phyloP scores from a whole-genome alignment of 2,797 vertebrate genomes.

The Ara ararauna region DNA sequence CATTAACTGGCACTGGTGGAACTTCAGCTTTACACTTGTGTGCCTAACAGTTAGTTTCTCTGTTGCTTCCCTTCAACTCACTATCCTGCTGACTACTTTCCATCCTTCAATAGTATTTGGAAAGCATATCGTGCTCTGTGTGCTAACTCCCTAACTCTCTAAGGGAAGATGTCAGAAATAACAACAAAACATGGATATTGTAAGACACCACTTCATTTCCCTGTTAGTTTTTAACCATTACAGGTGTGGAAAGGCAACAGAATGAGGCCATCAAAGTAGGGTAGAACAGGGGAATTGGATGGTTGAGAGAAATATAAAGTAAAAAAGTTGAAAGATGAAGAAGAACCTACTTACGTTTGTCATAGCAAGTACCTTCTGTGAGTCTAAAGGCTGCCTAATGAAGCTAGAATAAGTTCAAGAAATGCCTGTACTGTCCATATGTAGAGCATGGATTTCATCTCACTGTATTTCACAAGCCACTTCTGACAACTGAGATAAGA shows the following conservation, averaged over 20 bases:
- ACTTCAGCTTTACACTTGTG: not conserved
- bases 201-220: not conserved
- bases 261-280: not conserved
- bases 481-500: conserved; percentile 70
- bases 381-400: not conserved
- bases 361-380: not conserved
- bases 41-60: not conserved
- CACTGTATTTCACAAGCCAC: conserved; percentile 44
- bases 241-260: not conserved
- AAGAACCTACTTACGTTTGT: not conserved
- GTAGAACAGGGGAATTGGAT: not conserved
- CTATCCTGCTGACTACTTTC: not conserved
- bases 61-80: not conserved
- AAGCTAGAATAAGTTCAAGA: conserved; percentile 23
- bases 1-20: not conserved
- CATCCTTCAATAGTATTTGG: not conserved
- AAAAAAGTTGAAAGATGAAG: not conserved
- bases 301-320: not conserved
- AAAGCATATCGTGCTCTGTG: not conserved
- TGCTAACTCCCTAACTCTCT: not conserved
- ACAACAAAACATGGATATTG: not conserved
- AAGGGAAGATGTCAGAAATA: not conserved
- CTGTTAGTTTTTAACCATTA: not conserved
- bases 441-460: conserved; percentile 59
- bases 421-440: conserved; percentile 5